phyloP scores from a whole-genome alignment of 2,888 invertebrate species.

The Noctua janthe region DNA sequence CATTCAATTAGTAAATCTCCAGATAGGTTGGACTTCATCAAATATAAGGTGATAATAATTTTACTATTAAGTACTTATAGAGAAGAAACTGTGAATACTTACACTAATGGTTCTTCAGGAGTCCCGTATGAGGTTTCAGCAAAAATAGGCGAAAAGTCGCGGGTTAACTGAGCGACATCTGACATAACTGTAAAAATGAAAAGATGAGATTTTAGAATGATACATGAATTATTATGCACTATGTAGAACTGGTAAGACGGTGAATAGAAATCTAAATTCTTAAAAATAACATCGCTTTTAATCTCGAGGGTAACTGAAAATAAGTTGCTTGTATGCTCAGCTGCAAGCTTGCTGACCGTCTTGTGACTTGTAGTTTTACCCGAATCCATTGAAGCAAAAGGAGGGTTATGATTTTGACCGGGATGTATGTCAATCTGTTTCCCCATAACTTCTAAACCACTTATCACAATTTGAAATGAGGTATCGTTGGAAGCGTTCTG shows the following conservation, averaged over 20 bases:
- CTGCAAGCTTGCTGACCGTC: too few species aligned
- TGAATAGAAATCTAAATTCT: background rate
- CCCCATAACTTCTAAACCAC: too few species aligned
- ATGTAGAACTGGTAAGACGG: background rate
- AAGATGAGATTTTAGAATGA: background rate
- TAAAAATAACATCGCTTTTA: background rate
- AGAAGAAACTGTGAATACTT: conserved; percentile 23
- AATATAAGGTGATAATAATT: background rate
- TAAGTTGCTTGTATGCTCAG: too few species aligned
- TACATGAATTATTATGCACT: background rate
- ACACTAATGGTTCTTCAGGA: conserved; percentile 30
- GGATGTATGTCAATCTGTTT: too few species aligned
- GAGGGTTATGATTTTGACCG: too few species aligned
- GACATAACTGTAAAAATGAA: conserved; percentile 51
- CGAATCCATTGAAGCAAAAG: too few species aligned
- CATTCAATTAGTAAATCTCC: background rate
- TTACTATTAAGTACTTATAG: background rate
- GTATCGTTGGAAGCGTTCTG: too few species aligned
- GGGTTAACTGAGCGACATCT: conserved; percentile 56
- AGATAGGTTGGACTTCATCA: background rate
- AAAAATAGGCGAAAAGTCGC: conserved; percentile 45
- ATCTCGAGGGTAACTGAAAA: background rate
- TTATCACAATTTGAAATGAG: too few species aligned
- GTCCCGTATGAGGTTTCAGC: conserved; percentile 14
- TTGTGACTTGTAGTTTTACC: too few species aligned